phyloP scores from a whole-genome alignment of 2,113 vertebrate species.

The Chunga burmeisteri region DNA sequence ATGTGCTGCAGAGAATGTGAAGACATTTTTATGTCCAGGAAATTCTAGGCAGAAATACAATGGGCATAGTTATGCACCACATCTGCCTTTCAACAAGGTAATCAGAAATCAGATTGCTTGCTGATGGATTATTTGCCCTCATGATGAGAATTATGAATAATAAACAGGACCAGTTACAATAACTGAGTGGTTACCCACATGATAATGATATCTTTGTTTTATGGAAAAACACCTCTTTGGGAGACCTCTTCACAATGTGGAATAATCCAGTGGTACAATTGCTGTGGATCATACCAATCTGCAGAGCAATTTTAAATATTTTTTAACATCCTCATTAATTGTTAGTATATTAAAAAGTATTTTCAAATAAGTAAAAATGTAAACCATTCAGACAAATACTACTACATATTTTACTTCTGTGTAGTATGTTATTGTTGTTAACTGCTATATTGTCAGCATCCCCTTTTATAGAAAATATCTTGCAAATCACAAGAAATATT shows the following conservation, averaged over 20 bases:
- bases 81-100: slow-evolving; percentile 12
- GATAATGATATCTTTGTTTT: neutral
- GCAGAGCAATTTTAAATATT: neutral
- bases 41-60: slow-evolving; percentile 23
- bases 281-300: neutral
- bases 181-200: neutral
- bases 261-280: neutral
- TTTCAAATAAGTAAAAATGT: neutral
- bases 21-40: slow-evolving; percentile 32
- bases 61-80: neutral
- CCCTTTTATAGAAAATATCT: neutral
- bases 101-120: neutral
- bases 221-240: neutral
- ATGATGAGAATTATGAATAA: neutral
- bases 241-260: neutral
- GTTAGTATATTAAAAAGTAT: neutral
- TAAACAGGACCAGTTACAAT: slow-evolving; percentile 28
- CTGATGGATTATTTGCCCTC: slow-evolving; percentile 25
- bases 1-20: neutral
- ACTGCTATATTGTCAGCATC: neutral
- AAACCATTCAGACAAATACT: neutral
- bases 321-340: neutral
- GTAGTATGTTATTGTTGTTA: neutral
- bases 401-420: neutral
- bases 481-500: neutral